Conservation (phyloP, 2,113 vertebrate species). For the Malurus melanocephalus region DNA sequence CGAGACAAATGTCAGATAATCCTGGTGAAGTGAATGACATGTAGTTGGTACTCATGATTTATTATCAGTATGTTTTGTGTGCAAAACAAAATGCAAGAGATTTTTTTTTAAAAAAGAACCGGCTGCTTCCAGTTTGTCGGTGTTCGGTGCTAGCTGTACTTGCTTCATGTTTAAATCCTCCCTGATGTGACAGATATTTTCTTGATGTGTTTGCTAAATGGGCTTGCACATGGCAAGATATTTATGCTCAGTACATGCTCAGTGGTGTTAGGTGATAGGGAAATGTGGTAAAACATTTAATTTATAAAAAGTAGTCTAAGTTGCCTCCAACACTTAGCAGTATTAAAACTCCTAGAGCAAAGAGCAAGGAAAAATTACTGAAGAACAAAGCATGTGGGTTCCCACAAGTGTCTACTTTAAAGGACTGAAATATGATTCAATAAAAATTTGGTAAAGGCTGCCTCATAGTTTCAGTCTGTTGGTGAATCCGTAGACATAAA, state of each 20-base stretch:
- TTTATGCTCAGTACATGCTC: background rate
- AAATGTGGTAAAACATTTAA: background rate
- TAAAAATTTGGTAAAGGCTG: background rate
- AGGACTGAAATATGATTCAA: background rate
- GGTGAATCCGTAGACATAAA: background rate
- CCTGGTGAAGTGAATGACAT: background rate
- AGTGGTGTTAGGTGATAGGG: background rate
- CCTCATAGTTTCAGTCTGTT: background rate
- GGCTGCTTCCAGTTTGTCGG: background rate
- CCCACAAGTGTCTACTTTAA: background rate
- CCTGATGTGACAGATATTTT: background rate
- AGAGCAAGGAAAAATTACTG: background rate
- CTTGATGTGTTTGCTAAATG: background rate
- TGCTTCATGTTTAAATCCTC: background rate
- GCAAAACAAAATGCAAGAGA: background rate
- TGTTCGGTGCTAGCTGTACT: background rate
- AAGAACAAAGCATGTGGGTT: background rate
- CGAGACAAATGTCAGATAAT: background rate
- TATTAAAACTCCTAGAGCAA: background rate
- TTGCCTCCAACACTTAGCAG: background rate
- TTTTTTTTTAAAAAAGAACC: background rate
- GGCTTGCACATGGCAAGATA: background rate
- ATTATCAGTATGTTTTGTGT: background rate
- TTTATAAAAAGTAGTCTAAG: background rate
- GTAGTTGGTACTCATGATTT: background rate